Evolutionary conservation across 1,140 invertebrate genomes (phyloP).

Genomic region (Drosophila micromelanica): DNA sequence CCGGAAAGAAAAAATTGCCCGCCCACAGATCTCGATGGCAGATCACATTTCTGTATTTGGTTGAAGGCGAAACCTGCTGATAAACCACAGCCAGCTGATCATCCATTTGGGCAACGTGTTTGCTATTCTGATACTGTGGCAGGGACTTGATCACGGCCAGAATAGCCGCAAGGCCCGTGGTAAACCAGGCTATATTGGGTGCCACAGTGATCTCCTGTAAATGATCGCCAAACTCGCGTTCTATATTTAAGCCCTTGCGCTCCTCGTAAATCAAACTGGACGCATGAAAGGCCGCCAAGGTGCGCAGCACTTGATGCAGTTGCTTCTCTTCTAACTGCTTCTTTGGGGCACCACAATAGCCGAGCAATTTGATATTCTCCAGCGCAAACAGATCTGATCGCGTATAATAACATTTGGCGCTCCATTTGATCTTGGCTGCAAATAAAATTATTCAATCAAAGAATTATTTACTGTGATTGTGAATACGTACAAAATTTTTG

Average conservation of each 20-base stretch:
- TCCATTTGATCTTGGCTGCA: slow-evolving; percentile 63
- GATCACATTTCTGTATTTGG: slow-evolving; percentile 85
- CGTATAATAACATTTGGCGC: slow-evolving; percentile 66
- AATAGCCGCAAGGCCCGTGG: slow-evolving; percentile 62
- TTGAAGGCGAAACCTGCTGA: slow-evolving; percentile 65
- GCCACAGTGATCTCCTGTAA: slow-evolving; percentile 64
- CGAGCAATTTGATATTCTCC: slow-evolving; percentile 70
- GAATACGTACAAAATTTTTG: slow-evolving; percentile 53
- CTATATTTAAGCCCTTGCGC: slow-evolving; percentile 44
- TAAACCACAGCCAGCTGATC: slow-evolving; percentile 42
- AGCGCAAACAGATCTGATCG: slow-evolving; percentile 81
- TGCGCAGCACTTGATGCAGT: slow-evolving; percentile 57
- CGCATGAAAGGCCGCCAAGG: slow-evolving; percentile 84
- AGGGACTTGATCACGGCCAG: slow-evolving; percentile 49
- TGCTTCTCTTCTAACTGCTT: slow-evolving; percentile 6
- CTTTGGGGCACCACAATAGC: slow-evolving; percentile 16
- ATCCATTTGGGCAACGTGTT: slow-evolving; percentile 34
- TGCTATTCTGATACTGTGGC: slow-evolving; percentile 33
- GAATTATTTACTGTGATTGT: neutral
- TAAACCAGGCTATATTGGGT: slow-evolving; percentile 65
- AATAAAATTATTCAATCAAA: neutral
- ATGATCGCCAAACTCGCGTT: slow-evolving; percentile 53
- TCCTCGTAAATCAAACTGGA: slow-evolving; percentile 76
- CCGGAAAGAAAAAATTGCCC: slow-evolving; percentile 87
- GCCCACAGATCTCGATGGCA: slow-evolving; percentile 88